phyloP scores from a whole-genome alignment of 2,797 vertebrate genomes.

The Chaetodon trifasciatus region DNA sequence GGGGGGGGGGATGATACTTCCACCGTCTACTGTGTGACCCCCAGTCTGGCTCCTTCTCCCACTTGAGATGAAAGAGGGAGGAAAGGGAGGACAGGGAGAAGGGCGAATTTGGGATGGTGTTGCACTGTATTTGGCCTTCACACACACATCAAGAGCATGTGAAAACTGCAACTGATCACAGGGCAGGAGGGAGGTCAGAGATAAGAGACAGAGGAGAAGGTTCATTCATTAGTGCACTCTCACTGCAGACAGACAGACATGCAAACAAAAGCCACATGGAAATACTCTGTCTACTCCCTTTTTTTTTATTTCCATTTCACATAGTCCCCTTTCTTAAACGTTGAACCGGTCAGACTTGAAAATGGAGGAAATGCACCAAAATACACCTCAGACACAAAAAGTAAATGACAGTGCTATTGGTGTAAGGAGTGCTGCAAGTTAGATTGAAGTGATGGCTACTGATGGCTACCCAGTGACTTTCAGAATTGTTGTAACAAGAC shows the following conservation, averaged over 20 bases:
- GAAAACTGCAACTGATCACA: constrained; percentile 37
- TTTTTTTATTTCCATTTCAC: constrained; percentile 2
- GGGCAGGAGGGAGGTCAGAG: constrained; percentile 2
- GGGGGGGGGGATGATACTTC: constrained; percentile 12
- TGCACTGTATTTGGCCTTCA: constrained; percentile 22
- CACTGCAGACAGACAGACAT: constrained; percentile 17
- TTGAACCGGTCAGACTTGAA: constrained; percentile 40
- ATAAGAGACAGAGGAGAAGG: constrained; percentile 6
- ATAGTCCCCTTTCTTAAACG: background rate
- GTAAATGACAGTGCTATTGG: background rate
- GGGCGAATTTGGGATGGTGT: constrained; percentile 40
- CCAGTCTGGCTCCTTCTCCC: constrained; percentile 45
- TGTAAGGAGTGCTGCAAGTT: background rate
- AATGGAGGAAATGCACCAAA: constrained; percentile 20
- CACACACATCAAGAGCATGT: constrained; percentile 17
- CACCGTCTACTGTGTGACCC: constrained; percentile 30
- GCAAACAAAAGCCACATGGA: constrained; percentile 33
- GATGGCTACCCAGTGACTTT: background rate
- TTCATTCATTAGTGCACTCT: constrained; percentile 29
- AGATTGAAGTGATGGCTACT: background rate
- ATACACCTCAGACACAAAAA: background rate
- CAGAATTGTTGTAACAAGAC: background rate
- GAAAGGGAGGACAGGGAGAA: constrained; percentile 30
- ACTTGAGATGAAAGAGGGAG: constrained; percentile 51
- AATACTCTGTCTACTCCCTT: background rate